Percentiles rank a stretch among this genome's conserved stretches.
Conservation (phyloP, 2,888 invertebrate species). For the Parascotia fuliginaria region DNA sequence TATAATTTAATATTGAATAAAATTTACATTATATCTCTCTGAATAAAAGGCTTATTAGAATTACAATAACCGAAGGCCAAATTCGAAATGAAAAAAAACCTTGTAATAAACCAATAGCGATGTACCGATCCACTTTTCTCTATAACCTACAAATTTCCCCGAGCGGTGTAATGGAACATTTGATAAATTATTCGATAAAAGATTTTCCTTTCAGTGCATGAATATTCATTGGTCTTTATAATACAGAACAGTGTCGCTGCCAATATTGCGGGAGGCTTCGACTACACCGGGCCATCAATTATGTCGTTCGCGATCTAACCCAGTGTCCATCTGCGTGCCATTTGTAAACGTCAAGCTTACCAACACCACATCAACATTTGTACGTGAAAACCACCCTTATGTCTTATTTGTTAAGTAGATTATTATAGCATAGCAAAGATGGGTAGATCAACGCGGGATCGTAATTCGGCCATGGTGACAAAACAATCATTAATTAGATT, state of each 20-base stretch:
- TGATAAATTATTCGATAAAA: slow-evolving; percentile 34
- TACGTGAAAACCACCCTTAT: slow-evolving; percentile 42
- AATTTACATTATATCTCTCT: too few species aligned
- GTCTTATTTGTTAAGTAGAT: slow-evolving; percentile 29
- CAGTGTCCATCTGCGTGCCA: slow-evolving; percentile 74
- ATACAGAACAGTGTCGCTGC: slow-evolving; percentile 51
- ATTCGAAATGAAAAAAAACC: too few species aligned
- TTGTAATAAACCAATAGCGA: not conserved
- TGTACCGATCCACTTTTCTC: slow-evolving; percentile 3
- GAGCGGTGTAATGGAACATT: slow-evolving; percentile 8
- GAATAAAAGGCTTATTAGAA: too few species aligned
- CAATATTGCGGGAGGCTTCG: slow-evolving; percentile 52
- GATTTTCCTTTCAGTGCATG: slow-evolving; percentile 40
- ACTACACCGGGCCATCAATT: slow-evolving; percentile 72
- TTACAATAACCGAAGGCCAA: too few species aligned
- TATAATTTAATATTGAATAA: too few species aligned
- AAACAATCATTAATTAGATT: slow-evolving; percentile 75
- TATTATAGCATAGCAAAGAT: slow-evolving; percentile 11
- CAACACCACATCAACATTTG: slow-evolving; percentile 41
- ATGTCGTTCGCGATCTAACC: slow-evolving; percentile 76
- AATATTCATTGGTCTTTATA: slow-evolving; percentile 56
- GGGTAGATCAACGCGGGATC: slow-evolving; percentile 52
- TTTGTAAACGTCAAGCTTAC: slow-evolving; percentile 72
- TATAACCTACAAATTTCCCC: slow-evolving; percentile 4
- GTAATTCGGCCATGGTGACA: slow-evolving; percentile 66